Conservation (phyloP, 2,797 vertebrate genomes). For the Pelochelys cantorii region DNA sequence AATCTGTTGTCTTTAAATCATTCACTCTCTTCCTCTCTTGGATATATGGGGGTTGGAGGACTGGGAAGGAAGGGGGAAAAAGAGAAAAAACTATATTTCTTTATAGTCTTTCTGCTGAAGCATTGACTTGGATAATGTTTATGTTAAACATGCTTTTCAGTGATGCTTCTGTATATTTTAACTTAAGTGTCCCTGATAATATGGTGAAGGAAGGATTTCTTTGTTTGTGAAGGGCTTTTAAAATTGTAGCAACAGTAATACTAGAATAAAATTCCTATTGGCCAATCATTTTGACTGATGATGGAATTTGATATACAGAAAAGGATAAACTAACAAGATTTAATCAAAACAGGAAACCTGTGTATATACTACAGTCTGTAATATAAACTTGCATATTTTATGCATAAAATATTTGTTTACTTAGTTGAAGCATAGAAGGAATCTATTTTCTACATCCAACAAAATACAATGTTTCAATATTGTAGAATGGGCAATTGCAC, state of each 20-base stretch:
- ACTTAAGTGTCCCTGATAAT: background rate
- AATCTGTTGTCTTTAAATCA: background rate
- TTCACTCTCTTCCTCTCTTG: background rate
- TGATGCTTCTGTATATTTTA: constrained; percentile 1
- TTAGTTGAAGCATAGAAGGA: background rate
- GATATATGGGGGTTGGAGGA: background rate
- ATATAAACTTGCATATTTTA: background rate
- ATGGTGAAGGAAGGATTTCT: background rate
- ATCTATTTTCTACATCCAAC: background rate
- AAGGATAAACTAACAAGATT: background rate
- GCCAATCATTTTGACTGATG: background rate
- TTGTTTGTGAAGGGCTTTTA: background rate
- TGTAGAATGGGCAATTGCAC: background rate
- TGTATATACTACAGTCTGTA: background rate
- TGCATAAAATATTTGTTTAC: background rate
- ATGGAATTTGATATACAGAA: background rate
- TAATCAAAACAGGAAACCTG: background rate
- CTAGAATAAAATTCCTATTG: background rate
- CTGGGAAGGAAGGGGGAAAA: background rate
- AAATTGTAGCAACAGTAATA: background rate
- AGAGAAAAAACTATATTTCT: background rate
- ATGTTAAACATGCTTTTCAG: background rate
- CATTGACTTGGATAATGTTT: background rate
- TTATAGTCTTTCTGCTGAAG: background rate
- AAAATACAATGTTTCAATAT: background rate